Evolutionary conservation across 1,140 invertebrate genomes (phyloP).

Genomic region (Apis mellifera): DNA sequence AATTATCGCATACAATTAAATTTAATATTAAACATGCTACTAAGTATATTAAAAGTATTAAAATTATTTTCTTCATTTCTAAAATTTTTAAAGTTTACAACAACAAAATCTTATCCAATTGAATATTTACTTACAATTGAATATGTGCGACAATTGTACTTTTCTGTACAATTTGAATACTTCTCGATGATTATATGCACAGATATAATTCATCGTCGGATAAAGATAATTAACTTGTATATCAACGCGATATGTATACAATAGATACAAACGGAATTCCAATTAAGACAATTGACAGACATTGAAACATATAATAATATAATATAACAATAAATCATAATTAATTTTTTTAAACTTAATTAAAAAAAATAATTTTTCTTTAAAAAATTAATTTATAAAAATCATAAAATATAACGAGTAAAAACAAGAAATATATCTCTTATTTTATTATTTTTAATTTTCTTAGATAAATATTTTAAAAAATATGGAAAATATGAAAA

Average conservation of each 20-base stretch:
- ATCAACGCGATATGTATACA: not conserved
- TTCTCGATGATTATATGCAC: not conserved
- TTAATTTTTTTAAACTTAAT: not conserved
- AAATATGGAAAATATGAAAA: too few relatives aligned
- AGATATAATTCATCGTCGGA: not conserved
- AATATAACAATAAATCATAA: not conserved
- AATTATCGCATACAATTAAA: slow-evolving; percentile 49
- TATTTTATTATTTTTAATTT: too few relatives aligned
- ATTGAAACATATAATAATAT: not conserved
- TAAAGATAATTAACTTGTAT: slow-evolving; percentile 25
- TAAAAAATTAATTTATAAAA: not conserved
- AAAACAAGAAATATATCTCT: too few relatives aligned
- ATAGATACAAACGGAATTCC: not conserved
- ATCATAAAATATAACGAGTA: not conserved
- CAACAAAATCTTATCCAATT: not conserved
- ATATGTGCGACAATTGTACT: too few relatives aligned
- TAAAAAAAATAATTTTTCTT: not conserved
- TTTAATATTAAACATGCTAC: not conserved
- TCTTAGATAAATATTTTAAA: too few relatives aligned
- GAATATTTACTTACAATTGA: not conserved
- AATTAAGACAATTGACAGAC: not conserved
- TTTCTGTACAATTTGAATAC: not conserved
- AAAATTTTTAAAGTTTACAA: not conserved
- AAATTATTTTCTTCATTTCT: not conserved
- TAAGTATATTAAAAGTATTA: not conserved